A percentile compares a stretch with the other conserved stretches of the same genome.
Conservation (phyloP, 2,888 invertebrate species). For the Macrophya alboannulata region DNA sequence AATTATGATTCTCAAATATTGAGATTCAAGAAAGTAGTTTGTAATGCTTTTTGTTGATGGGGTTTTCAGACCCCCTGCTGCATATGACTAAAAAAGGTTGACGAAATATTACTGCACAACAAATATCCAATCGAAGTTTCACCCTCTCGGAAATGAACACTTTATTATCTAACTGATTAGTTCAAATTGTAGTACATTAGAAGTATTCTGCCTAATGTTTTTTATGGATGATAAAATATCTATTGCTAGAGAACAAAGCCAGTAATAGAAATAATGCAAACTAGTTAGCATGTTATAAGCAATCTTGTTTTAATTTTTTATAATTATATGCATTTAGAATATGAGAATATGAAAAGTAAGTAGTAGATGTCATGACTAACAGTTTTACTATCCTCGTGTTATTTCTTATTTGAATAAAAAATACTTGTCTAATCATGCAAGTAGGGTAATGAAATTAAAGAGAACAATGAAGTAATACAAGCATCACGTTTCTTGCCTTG, state of each 20-base stretch:
- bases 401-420: no score
- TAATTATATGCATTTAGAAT: no score
- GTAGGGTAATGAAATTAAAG: neutral
- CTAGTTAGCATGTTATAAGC: neutral
- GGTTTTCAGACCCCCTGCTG: no score
- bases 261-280: neutral
- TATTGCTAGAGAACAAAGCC: neutral
- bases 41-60: no score
- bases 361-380: no score
- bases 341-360: no score
- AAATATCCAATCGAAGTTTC: neutral
- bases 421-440: neutral
- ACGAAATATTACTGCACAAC: no score
- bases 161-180: neutral
- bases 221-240: neutral
- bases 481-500: neutral
- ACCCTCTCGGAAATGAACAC: neutral
- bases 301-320: no score
- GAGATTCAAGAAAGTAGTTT: no score
- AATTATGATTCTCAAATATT: neutral
- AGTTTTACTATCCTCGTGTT: no score
- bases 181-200: neutral
- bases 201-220: neutral
- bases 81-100: no score
- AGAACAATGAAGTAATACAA: no score